phyloP scores from a whole-genome alignment of 2,113 vertebrate species.

The Lepidothrix coronata region DNA sequence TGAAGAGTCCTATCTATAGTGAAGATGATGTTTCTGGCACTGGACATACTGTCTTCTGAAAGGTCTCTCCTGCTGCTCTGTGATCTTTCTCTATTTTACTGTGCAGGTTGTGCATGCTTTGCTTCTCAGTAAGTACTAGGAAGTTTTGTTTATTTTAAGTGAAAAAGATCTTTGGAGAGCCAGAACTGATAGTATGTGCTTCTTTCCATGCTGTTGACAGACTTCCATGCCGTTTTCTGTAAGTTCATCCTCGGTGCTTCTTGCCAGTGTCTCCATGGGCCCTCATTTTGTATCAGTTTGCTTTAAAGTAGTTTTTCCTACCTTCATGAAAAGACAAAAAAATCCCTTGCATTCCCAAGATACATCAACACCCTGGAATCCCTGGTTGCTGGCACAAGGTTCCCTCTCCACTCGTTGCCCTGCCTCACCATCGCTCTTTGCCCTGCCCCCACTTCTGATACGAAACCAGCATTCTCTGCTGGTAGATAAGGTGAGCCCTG shows the following conservation, averaged over 20 bases:
- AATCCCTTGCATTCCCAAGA: background rate
- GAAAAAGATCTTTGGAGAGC: background rate
- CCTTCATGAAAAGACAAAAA: background rate
- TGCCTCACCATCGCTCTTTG: background rate
- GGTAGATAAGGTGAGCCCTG: background rate
- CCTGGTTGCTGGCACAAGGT: background rate
- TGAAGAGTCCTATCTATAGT: background rate
- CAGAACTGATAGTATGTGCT: background rate
- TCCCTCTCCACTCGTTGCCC: background rate
- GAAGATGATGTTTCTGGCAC: background rate
- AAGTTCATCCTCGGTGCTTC: background rate
- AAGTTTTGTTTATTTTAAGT: background rate
- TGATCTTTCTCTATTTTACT: background rate
- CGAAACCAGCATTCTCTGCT: background rate
- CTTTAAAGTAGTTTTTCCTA: background rate
- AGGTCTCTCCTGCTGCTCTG: background rate
- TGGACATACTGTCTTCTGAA: background rate
- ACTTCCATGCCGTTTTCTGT: fast-evolving
- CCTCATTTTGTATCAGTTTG: background rate
- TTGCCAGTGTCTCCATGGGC: background rate
- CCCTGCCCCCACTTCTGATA: background rate
- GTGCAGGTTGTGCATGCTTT: background rate
- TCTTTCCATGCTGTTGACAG: background rate
- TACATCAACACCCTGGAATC: background rate
- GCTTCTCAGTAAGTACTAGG: background rate